Conservation (phyloP, 2,797 vertebrate genomes). For the Oreortyx pictus region DNA sequence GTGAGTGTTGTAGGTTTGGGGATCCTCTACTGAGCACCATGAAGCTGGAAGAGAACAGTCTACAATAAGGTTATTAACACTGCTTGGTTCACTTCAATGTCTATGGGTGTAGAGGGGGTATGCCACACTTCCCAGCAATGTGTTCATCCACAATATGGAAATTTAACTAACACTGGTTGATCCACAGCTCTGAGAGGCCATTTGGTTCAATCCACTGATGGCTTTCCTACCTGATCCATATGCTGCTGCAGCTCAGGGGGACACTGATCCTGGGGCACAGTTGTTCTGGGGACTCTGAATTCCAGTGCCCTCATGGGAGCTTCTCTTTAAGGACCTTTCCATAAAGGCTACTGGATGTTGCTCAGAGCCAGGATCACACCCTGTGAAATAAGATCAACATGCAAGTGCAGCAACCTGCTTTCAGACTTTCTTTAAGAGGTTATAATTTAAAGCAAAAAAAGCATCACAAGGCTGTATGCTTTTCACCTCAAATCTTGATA, state of each 20-base stretch:
- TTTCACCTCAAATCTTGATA: background rate
- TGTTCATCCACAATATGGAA: background rate
- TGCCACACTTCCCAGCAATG: background rate
- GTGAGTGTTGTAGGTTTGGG: background rate
- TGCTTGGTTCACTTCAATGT: background rate
- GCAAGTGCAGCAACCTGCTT: constrained; percentile 36
- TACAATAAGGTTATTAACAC: background rate
- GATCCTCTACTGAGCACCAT: background rate
- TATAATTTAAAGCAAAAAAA: constrained; percentile 66
- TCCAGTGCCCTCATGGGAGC: background rate
- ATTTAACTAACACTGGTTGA: background rate
- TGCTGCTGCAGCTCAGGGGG: background rate
- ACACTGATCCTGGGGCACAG: background rate
- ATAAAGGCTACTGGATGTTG: background rate
- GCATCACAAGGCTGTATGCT: background rate
- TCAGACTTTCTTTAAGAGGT: constrained; percentile 38
- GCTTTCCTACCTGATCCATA: background rate
- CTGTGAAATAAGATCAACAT: constrained; percentile 47
- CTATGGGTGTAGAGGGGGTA: background rate
- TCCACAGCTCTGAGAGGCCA: background rate
- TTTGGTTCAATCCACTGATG: background rate
- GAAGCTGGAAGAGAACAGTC: constrained; percentile 8
- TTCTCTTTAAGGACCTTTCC: background rate
- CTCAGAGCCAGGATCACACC: background rate
- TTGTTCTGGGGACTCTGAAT: background rate